Percentiles rank a stretch among this genome's conserved stretches.
Evolutionary conservation across 2,888 invertebrate genomes (phyloP).

Genomic region (Oxycera nigricornis): DNA sequence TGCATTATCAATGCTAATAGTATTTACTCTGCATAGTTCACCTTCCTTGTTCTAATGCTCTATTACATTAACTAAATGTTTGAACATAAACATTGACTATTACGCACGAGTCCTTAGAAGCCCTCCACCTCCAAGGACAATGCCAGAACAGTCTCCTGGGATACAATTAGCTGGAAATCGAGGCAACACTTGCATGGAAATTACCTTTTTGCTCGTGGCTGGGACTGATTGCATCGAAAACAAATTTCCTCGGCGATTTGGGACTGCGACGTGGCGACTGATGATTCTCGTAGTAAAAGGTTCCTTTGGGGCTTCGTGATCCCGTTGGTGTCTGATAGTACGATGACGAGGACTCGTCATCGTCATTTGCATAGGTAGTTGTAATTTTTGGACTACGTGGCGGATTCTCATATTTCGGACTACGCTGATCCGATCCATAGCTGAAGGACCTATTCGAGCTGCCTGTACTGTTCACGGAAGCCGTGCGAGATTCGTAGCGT

Average conservation of each 20-base stretch:
- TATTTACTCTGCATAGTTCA: no score
- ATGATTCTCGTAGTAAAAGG: constrained; percentile 50
- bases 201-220: constrained; percentile 49
- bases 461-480: constrained; percentile 32
- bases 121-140: no score
- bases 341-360: constrained; percentile 55
- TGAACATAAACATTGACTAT: no score
- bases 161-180: no score
- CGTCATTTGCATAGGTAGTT: constrained; percentile 60
- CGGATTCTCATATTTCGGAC: constrained; percentile 54
- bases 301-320: constrained; percentile 51
- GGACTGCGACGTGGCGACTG: constrained; percentile 62
- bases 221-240: constrained; percentile 64
- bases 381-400: constrained; percentile 61
- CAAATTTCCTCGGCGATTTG: constrained; percentile 68
- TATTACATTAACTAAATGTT: no score
- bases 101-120: no score
- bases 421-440: constrained; percentile 43
- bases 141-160: no score
- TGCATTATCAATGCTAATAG: no score
- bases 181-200: no score
- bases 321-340: constrained; percentile 58
- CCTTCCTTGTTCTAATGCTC: no score
- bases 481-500: constrained; percentile 23
- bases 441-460: constrained; percentile 44